Evolutionary conservation across 2,113 vertebrate genomes (phyloP), one percentile per base, ranked within the genome.

Genomic region (Camelus bactrianus): DNA sequence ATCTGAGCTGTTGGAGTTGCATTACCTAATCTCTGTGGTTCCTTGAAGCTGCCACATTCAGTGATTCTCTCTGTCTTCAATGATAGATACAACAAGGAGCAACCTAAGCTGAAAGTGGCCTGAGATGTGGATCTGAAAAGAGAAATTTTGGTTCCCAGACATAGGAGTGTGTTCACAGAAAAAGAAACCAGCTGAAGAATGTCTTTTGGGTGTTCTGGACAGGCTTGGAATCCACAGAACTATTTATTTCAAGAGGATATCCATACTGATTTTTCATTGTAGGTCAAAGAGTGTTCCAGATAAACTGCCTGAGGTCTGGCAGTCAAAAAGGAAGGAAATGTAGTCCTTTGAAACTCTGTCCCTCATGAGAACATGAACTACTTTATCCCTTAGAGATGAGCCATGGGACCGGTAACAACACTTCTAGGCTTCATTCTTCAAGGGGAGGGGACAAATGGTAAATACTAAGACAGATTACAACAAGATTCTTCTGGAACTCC

Each of bases 401-500:
- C 2, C 8, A 17, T 10, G 0, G 17, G 38, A 19, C 13, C 35
- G 58, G 4, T 24, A 50, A 62, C 46, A 22, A 0, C 1, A 92
- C 1, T 12, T 32, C 42, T 50, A 89, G 22, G 42, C 8, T 56
- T 87, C 2, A 70, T 60, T 69, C 50, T 42, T 67, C 15, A 79
- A 97, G 30, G 6, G 10, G 1, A 48, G 24, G 1, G 13, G n/a
- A 46, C 0, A 2, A 85, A 38, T 11, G 6, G 20, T 60, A 67
- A 89, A 48, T 32, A 60, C 3, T 20, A 73, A 89, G 65, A 38
- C 4, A 52, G 10, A 22, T 4, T 96, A 98, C 98, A 94, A 42
- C 35, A 20, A 98, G 93, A 0, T 19, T 14, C 11, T 35, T 92
- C 87, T 98, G 97, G 50, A 95, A 97, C 3, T 54, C 38, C 4